Evolutionary conservation across 2,113 vertebrate genomes (phyloP).

Genomic region (Mormyrus iriodes): DNA sequence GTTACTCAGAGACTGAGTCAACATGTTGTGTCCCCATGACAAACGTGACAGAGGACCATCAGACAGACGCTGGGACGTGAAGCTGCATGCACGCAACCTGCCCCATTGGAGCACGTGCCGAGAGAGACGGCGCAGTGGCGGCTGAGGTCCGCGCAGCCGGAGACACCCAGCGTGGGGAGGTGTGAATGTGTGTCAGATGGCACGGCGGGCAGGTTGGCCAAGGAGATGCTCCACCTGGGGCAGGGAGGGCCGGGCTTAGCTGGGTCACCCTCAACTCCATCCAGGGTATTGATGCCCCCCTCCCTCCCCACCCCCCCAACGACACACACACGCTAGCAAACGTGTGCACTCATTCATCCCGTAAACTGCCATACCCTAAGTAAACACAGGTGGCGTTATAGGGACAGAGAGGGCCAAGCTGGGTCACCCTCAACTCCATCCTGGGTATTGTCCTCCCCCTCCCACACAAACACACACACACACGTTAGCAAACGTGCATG

Average conservation of each 20-base stretch:
- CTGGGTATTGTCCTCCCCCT: not conserved
- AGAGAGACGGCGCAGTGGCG: conserved; percentile 26
- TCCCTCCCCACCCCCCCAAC: not conserved
- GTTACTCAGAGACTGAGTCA: not conserved
- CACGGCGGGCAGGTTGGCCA: conserved; percentile 72
- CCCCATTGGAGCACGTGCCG: conserved; percentile 19
- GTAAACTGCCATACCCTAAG: conserved; percentile 23
- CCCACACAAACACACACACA: not conserved
- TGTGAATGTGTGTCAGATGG: conserved; percentile 94
- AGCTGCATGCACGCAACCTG: not conserved
- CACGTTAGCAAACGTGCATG: conserved; percentile 20
- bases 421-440: not conserved
- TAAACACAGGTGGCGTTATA: no score
- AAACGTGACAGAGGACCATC: not conserved
- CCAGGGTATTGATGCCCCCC: not conserved
- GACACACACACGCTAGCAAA: conserved; percentile 27
- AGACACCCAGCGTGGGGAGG: conserved; percentile 61
- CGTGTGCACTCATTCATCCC: conserved; percentile 22
- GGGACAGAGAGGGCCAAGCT: conserved; percentile 24
- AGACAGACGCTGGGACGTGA: not conserved
- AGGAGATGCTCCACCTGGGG: conserved; percentile 22
- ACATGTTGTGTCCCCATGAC: conserved; percentile 3
- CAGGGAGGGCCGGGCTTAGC: conserved; percentile 27
- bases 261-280: not conserved
- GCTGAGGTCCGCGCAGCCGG: conserved; percentile 23